Percentiles rank a stretch among this genome's conserved stretches.
Evolutionary conservation across 2,797 vertebrate genomes (phyloP).

Genomic region (Mareca strepera): DNA sequence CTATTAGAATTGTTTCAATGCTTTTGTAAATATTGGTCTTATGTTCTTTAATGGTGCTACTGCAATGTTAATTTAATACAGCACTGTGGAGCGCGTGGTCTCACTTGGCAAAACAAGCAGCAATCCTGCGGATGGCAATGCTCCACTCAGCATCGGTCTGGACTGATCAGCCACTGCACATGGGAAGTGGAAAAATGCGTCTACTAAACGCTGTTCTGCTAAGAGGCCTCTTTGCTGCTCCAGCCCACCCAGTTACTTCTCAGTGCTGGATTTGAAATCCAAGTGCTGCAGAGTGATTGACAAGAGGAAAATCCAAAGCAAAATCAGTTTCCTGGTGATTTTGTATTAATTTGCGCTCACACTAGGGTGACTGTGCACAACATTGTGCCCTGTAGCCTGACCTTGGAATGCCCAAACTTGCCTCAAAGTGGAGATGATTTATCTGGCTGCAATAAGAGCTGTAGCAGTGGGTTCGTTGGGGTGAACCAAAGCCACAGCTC

Average conservation of each 20-base stretch:
- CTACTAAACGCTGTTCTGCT: not conserved
- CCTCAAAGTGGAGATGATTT: not conserved
- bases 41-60: not conserved
- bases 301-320: not conserved
- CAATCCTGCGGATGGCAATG: not conserved
- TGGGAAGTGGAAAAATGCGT: not conserved
- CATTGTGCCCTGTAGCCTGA: not conserved
- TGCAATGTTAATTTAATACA: not conserved
- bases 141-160: not conserved
- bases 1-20: not conserved
- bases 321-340: not conserved
- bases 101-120: not conserved
- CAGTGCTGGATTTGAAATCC: not conserved
- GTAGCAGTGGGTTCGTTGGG: fast-evolving
- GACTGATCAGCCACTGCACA: not conserved
- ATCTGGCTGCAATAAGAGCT: not conserved
- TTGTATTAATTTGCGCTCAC: fast-evolving
- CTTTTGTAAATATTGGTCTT: not conserved
- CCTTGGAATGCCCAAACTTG: not conserved
- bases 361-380: not conserved
- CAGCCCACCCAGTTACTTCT: not conserved
- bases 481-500: fast-evolving
- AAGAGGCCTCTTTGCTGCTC: not conserved
- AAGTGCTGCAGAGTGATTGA: fast-evolving
- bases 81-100: not conserved